phyloP scores from a whole-genome alignment of 1,140 invertebrate species.

The Drosophila biarmipes region DNA sequence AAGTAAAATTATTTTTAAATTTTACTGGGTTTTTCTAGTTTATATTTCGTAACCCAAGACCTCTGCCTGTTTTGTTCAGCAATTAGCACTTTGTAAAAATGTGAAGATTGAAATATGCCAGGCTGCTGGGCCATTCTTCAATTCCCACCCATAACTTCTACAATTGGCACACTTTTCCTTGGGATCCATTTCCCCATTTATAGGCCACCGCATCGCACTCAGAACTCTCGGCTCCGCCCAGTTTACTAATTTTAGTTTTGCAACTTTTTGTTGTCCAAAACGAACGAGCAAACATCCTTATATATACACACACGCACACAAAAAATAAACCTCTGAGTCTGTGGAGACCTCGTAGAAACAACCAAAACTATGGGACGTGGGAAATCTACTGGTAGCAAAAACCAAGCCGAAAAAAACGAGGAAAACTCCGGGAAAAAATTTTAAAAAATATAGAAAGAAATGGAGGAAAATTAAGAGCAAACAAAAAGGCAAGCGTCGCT shows the following conservation, averaged over 20 bases:
- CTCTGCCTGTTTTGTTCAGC: slow-evolving; percentile 23
- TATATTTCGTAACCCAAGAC: slow-evolving; percentile 23
- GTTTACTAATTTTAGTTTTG: slow-evolving; percentile 62
- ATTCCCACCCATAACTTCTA: slow-evolving; percentile 56
- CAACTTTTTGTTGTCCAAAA: slow-evolving; percentile 58
- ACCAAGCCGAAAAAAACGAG: slow-evolving; percentile 46
- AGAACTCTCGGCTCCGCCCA: slow-evolving; percentile 35
- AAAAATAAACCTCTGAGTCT: slow-evolving; percentile 70
- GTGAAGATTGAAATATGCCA: slow-evolving; percentile 31
- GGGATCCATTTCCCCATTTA: slow-evolving; percentile 26
- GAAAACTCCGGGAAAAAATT: slow-evolving; percentile 22
- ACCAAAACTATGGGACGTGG: slow-evolving; percentile 63
- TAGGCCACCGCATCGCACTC: slow-evolving; percentile 47
- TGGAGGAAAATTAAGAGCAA: slow-evolving; percentile 69
- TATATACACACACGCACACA: slow-evolving; percentile 34
- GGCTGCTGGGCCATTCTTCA: slow-evolving; percentile 26
- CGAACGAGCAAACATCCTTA: slow-evolving; percentile 14
- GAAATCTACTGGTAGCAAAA: slow-evolving; percentile 69
- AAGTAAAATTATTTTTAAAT: neutral
- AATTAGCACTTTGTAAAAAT: slow-evolving; percentile 36
- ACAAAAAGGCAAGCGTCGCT: slow-evolving; percentile 66
- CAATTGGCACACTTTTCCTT: slow-evolving; percentile 67
- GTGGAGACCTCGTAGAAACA: slow-evolving; percentile 50
- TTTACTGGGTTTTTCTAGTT: slow-evolving; percentile 4
- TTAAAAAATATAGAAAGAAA: slow-evolving; percentile 27